Evolutionary conservation across 2,888 invertebrate species (phyloP).

Genomic region (Ochropacha duplaris): DNA sequence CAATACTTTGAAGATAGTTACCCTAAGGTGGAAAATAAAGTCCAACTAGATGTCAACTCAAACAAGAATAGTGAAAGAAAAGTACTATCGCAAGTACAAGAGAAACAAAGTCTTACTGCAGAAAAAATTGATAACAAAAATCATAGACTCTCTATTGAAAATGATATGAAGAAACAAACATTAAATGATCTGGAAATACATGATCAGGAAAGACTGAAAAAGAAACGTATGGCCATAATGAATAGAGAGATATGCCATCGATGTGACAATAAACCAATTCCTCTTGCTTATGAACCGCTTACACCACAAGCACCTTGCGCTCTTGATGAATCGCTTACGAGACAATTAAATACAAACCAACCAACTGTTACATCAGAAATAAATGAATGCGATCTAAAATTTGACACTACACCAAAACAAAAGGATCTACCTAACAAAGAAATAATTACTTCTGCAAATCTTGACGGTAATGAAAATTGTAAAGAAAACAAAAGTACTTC

Average conservation of each 20-base stretch:
- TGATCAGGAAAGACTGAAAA: constrained; percentile 49
- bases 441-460: constrained; percentile 9
- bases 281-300: constrained; percentile 52
- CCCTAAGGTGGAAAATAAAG: constrained; percentile 15
- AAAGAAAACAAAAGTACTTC: constrained; percentile 41
- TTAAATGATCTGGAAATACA: constrained; percentile 40
- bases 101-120: constrained; percentile 34
- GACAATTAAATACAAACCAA: not conserved
- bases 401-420: constrained; percentile 3
- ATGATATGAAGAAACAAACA: constrained; percentile 19
- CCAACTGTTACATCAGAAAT: not conserved
- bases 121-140: constrained; percentile 22
- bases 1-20: not conserved
- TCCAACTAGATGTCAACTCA: constrained; percentile 22
- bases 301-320: not conserved
- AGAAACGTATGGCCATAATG: constrained; percentile 58
- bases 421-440: not conserved
- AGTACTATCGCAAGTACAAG: constrained; percentile 57
- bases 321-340: not conserved
- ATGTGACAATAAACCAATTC: constrained; percentile 46
- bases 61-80: constrained; percentile 42
- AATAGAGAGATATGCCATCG: constrained; percentile 51
- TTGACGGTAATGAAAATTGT: constrained; percentile 24
- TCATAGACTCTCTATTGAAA: constrained; percentile 17
- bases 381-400: not conserved